Base-by-base conservation (phyloP, 2,113 vertebrate species). In the Hoplias malabaricus region DNA sequence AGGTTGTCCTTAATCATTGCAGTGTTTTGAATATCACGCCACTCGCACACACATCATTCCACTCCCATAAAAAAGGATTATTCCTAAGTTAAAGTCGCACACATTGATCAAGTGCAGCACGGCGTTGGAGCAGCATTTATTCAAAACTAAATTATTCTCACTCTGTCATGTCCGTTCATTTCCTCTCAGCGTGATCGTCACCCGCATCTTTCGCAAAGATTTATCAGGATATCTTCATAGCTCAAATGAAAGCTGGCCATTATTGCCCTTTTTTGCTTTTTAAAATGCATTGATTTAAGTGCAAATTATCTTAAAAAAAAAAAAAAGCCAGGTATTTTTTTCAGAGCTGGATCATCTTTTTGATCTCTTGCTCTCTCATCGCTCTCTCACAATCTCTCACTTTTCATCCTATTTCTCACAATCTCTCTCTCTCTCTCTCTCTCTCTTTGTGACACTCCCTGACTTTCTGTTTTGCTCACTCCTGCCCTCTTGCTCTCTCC, bases 1-100 rank as follows among this genome's bases (percentile, higher is more conserved):
- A n/a, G 4, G 57, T 53, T 46, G 7, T 61, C 53, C 57, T 63
- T 71, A 50, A 27, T 40, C 75, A 25, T 31, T 56, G 53, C 61
- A n/a, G 9, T 34, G 46, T 7, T 71, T 65, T 53, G 23, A 56
- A 56, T 71, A 38, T 53, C 21, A 36, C 11, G 12, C 12, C 9
- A 27, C 67, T 14, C 25, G 12, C 46, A 38, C 14, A 38, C 14
- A 11, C 21, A 71, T 72, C 34, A 40, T 57, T 72, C 54, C 5
- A 29, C 34, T 71, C 50, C 13, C 34, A 31, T 14, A 33, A 59
- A 1, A 48, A 46, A 69, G 2, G 13, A 62, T 48, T 2, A 70
- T 70, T 50, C 2, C 59, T 10, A 38, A 23, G 59, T 40, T 48
- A 27, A 53, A 71, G 14, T 40, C 19, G 29, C 19, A 50, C 31